Evolutionary conservation across 2,888 invertebrate species (phyloP), one percentile per base, ranked within the genome.

Genomic region (Buathra laborator): DNA sequence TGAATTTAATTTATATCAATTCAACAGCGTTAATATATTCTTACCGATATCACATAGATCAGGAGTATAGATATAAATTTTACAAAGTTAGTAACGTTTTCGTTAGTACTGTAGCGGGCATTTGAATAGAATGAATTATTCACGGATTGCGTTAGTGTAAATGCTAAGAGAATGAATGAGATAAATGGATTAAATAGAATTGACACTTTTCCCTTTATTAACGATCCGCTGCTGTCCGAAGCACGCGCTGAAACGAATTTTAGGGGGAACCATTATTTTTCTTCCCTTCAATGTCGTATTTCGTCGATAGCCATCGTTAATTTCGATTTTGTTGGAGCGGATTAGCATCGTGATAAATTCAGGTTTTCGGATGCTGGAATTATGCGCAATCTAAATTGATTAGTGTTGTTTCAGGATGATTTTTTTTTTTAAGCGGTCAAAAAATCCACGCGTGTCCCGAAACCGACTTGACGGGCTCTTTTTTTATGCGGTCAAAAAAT

Each of bases 1-100:
- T 51, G 48, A 71, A 75, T 76, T 76, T 51, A 62, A 66, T 84
- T 80, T 70, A 75, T 71, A 84, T 80, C 80, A 67, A 84, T 84
- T 81, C 16, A 14, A 32, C 59, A 14, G 14, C 24, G 59, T 29
- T 62, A 32, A 29, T 59, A 32, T 62, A 62, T 62, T 29, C 14
- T 0, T 14, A 62, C n/a, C 6, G n/a, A 29, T 62, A 14, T 10
- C 14, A n/a, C 7, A 48, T 32, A 7, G 1, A 32, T 48, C 4
- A n/a, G 72, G 24, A 6, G 32, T 62, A 29, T 62, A n/a, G 59
- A 62, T 29, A 70, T 81, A 62, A 62, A 75, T 80, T 32, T 74
- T 37, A 44, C 53, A 7, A 71, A 46, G 29, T 46, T 46, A 24
- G 9, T 0, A 12, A 62, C 32, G 59, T 12, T 6, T 32, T 14